Conservation (phyloP, 2,888 invertebrate species). For the Pilophorus perplexus region DNA sequence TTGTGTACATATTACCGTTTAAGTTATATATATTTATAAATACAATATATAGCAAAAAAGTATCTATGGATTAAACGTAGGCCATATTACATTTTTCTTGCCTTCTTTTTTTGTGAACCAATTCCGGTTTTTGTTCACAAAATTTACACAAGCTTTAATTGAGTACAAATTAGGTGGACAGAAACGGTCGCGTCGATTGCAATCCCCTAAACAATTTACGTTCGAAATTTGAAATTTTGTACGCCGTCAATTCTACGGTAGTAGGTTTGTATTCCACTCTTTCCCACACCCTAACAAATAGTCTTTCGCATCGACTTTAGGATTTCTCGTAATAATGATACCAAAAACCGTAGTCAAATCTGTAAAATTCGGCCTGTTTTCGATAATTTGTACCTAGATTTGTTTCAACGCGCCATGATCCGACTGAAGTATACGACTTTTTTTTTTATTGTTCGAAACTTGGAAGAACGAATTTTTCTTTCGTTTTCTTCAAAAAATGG, state of each 20-base stretch:
- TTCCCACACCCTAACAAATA: too few species aligned
- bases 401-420: slow-evolving; percentile 18
- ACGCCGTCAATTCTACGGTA: not conserved
- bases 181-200: too few species aligned
- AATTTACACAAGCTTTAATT: slow-evolving; percentile 39
- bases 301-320: too few species aligned
- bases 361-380: too few species aligned
- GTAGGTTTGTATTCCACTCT: too few species aligned
- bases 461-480: not conserved
- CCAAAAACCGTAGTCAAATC: too few species aligned
- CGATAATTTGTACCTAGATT: slow-evolving; percentile 14
- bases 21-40: slow-evolving; percentile 44
- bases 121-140: slow-evolving; percentile 36
- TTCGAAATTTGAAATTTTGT: not conserved
- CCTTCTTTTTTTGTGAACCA: slow-evolving; percentile 42
- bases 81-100: slow-evolving; percentile 45
- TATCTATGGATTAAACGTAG: slow-evolving; percentile 43
- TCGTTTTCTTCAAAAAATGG: not conserved
- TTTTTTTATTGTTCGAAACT: slow-evolving; percentile 21
- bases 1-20: slow-evolving; percentile 44
- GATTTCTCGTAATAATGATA: too few species aligned
- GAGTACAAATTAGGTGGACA: slow-evolving; percentile 44
- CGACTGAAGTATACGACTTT: slow-evolving; percentile 44
- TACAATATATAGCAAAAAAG: slow-evolving; percentile 38
- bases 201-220: too few species aligned